Conservation (phyloP, 2,113 vertebrate genomes). For the Ailurus styani region DNA sequence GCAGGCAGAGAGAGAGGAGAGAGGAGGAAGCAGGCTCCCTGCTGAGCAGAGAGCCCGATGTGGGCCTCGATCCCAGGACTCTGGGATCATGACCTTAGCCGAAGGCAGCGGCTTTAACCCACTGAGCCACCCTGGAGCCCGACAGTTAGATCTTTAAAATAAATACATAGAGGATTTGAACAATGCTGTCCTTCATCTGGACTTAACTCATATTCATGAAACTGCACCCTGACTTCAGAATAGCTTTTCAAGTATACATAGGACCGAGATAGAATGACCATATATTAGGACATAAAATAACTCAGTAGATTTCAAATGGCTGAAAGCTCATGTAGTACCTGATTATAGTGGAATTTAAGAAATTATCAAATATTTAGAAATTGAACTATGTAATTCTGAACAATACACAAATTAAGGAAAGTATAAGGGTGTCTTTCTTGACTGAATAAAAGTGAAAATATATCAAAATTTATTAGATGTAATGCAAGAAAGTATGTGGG, state of each 20-base stretch:
- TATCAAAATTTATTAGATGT: not conserved
- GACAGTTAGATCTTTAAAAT: not conserved
- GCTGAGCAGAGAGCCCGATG: no score
- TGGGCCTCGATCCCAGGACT: no score
- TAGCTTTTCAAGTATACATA: not conserved
- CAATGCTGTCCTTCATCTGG: not conserved
- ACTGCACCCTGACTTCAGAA: not conserved
- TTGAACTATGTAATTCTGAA: not conserved
- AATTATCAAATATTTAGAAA: not conserved
- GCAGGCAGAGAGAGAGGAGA: no score
- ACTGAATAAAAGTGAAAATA: not conserved
- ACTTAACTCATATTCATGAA: not conserved
- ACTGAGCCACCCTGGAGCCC: no score
- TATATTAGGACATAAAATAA: not conserved
- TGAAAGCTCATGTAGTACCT: not conserved
- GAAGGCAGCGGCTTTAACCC: no score
- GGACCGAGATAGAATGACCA: not conserved
- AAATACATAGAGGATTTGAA: not conserved
- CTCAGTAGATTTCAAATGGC: not conserved
- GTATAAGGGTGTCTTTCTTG: not conserved
- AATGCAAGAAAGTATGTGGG: not conserved
- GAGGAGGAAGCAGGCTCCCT: no score
- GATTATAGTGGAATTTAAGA: not conserved
- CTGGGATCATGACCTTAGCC: no score
- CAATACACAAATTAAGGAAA: not conserved